Evolutionary conservation across 2,888 invertebrate species (phyloP).

Genomic region (Cephus nigrinus): DNA sequence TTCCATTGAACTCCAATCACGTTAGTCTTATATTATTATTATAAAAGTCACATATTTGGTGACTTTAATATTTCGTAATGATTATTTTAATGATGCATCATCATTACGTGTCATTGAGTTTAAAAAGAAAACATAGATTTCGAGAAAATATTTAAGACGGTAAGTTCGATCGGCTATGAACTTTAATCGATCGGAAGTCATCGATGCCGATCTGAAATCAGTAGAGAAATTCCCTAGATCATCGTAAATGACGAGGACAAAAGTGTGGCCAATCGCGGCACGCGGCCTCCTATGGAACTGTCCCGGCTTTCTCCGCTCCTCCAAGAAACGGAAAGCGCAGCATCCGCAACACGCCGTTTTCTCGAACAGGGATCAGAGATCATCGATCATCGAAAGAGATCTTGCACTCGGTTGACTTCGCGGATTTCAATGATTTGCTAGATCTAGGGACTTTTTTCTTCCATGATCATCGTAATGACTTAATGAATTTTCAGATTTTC

Average conservation of each 20-base stretch:
- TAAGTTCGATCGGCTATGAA: neutral
- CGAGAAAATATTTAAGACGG: neutral
- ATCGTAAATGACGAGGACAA: neutral
- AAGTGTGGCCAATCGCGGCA: conserved; percentile 1
- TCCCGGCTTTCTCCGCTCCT: neutral
- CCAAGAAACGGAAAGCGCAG: conserved; percentile 3
- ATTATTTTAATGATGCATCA: neutral
- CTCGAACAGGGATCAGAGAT: neutral
- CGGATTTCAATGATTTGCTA: neutral
- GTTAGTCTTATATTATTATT: neutral
- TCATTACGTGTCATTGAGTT: neutral
- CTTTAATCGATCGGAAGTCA: neutral
- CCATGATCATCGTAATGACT: neutral
- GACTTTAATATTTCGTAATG: neutral
- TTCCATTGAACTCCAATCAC: neutral
- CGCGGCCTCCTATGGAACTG: neutral
- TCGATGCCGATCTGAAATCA: neutral
- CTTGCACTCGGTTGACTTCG: neutral
- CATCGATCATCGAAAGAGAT: neutral
- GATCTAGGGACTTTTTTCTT: neutral
- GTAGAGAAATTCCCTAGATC: neutral
- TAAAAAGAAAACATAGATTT: neutral
- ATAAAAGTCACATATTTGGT: neutral
- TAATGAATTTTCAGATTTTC: too few relatives aligned
- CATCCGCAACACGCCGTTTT: neutral